phyloP scores from a whole-genome alignment of 2,888 invertebrate genomes.

The Acanthacorydalis orientalis region DNA sequence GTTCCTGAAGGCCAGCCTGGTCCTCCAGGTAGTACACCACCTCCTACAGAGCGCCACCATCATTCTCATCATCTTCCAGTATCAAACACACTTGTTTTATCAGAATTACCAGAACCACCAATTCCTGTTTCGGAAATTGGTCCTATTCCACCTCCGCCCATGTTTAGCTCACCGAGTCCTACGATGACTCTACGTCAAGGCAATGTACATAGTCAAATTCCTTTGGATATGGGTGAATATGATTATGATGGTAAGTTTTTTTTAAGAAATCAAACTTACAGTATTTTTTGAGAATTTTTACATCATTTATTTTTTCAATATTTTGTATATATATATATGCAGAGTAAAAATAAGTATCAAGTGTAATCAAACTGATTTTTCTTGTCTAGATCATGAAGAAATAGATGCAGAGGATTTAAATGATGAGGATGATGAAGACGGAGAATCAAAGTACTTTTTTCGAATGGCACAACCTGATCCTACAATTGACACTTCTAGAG shows the following conservation, averaged over 20 bases:
- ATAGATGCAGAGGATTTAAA: constrained; percentile 48
- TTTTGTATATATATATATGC: neutral
- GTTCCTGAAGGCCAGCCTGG: constrained; percentile 38
- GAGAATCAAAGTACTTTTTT: constrained; percentile 30
- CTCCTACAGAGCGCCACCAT: constrained; percentile 22
- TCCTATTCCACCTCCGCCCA: constrained; percentile 84
- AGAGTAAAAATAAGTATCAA: neutral
- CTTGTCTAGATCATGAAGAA: constrained; percentile 22
- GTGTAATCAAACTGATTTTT: neutral
- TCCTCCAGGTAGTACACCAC: constrained; percentile 25
- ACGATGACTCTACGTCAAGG: constrained; percentile 36
- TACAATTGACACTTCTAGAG: constrained; percentile 60
- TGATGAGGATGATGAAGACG: constrained; percentile 41
- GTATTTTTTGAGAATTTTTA: too few species aligned
- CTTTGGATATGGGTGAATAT: constrained; percentile 31
- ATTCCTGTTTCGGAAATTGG: constrained; percentile 86
- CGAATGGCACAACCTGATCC: constrained; percentile 44
- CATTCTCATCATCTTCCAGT: constrained; percentile 10
- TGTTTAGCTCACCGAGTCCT: constrained; percentile 84
- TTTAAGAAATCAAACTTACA: too few species aligned
- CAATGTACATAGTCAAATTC: constrained; percentile 13
- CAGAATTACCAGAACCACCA: constrained; percentile 80
- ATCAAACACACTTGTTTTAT: constrained; percentile 43
- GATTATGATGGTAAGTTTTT: constrained; percentile 43
- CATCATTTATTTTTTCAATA: neutral